Percentiles rank a stretch among this genome's conserved stretches.
These are phyloP conservation scores for Platynereis dumerilii DNA, from an alignment of 2,888 invertebrate genomes.

Conservation along the genomic window DNA sequence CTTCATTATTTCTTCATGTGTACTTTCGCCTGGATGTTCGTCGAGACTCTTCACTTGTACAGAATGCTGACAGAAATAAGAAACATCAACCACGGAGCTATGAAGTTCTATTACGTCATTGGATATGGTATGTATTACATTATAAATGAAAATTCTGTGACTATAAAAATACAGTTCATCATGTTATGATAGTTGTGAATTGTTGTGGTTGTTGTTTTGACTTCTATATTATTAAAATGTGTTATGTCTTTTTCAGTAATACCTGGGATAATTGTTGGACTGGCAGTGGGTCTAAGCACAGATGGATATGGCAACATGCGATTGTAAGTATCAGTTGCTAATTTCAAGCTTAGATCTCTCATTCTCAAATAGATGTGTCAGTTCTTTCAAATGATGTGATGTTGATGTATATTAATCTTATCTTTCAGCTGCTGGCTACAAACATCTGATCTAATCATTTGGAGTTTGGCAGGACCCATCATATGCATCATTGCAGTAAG, in stretches of 20 bases:
- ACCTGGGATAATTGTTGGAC: conserved; percentile 87
- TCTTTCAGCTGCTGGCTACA: conserved; percentile 89
- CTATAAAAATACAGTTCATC: neutral
- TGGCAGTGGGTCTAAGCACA: conserved; percentile 89
- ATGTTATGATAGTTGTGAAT: neutral
- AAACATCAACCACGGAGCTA: conserved; percentile 93
- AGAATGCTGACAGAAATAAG: conserved; percentile 93
- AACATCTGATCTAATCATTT: conserved; percentile 89
- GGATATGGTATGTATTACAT: conserved; percentile 78
- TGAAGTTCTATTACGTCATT: conserved; percentile 88
- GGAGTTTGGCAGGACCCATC: conserved; percentile 93
- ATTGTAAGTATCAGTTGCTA: conserved; percentile 76
- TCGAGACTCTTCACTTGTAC: conserved; percentile 90
- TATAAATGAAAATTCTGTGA: neutral
- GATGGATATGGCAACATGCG: conserved; percentile 94
- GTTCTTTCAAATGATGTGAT: no score
- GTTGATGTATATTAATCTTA: no score
- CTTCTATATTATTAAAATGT: neutral
- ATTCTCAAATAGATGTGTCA: no score
- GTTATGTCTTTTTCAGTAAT: conserved; percentile 46
- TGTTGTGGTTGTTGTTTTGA: neutral
- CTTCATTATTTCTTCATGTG: conserved; percentile 93
- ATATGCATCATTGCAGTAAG: conserved; percentile 75
- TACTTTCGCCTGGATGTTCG: conserved; percentile 89
- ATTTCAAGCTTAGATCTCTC: neutral